Base-by-base conservation (phyloP, 2,797 vertebrate genomes). In the Gallinago nigripennis region DNA sequence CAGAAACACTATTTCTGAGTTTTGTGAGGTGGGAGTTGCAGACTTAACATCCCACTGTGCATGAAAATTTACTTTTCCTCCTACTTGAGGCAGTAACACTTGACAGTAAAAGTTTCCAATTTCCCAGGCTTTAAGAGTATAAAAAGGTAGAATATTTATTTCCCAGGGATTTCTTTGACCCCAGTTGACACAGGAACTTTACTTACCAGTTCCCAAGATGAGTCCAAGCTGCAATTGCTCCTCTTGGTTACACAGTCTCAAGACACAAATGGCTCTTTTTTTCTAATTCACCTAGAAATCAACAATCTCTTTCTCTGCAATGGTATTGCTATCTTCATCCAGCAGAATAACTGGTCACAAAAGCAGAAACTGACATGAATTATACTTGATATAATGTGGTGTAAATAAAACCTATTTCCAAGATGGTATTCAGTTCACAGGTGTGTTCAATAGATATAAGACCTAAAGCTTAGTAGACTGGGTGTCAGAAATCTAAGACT, bases 41-140 rank as follows among this genome's bases (percentile, higher is more conserved):
- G 83, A 60, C 43, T 94, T 93, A 91, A 81, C 51, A 84, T 91
- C 73, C 70, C 60, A 94, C 82, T 91, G 83, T 86, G 91, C 60
- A 51, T 76, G 64, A 95, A 94, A 92, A 95, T 92, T 90, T 92
- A 94, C 57, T 78, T 86, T 93, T 92, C 56, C 25, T 45, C 35
- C 31, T 90, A 58, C 82, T 63, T 30, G 6, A 94, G 41, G 56
- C 64, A 94, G 73, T 93, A 94, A 90, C 23, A 68, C 82, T 88
- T 93, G 61, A 88, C 65, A 93, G 54, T 63, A 77, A 58, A 53
- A 37, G 73, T 84, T 93, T 95, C 82, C 57, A 54, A 70, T 94
- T 95, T 93, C 91, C 85, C 60, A 75, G 63, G n/a, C 46, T 84
- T 81, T 83, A 75, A 65, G 53, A 84, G 23, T 91, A 84, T 86